These are phyloP conservation scores for Oxyruncus cristatus DNA, from an alignment of 2,113 vertebrate species.

Conservation along the genomic window DNA sequence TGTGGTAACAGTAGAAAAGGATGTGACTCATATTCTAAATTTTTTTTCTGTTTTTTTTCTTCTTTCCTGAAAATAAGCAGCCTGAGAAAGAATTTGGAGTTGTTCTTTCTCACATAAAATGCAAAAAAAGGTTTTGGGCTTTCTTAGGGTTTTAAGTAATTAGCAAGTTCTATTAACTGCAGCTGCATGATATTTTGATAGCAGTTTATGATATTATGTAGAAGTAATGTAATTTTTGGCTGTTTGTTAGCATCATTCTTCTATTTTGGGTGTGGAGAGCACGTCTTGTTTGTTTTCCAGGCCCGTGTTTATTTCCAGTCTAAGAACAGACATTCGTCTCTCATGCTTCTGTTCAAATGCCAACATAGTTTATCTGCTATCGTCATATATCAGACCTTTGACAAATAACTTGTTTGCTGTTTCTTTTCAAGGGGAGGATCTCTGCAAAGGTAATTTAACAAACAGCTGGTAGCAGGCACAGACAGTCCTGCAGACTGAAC, in stretches of 20 bases:
- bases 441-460: background rate
- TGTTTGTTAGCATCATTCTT: conserved; percentile 60
- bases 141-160: background rate
- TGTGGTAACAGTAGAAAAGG: background rate
- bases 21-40: background rate
- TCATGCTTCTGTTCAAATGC: background rate
- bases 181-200: conserved; percentile 54
- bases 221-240: background rate
- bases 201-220: conserved; percentile 34
- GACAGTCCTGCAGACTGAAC: background rate
- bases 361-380: background rate
- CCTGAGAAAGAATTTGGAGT: background rate
- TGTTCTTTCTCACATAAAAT: background rate
- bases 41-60: background rate
- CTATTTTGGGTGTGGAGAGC: conserved; percentile 66
- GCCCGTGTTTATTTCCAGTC: conserved; percentile 27
- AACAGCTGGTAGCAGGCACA: background rate
- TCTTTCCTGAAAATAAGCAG: background rate
- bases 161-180: background rate
- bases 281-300: conserved; percentile 72
- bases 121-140: background rate
- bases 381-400: background rate
- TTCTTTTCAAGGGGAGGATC: background rate
- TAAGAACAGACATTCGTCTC: conserved; percentile 37
- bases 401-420: background rate